Percentiles rank a stretch among this genome's conserved stretches.
Conservation (phyloP, 2,113 vertebrate species). For the Eurystomus gularis region DNA sequence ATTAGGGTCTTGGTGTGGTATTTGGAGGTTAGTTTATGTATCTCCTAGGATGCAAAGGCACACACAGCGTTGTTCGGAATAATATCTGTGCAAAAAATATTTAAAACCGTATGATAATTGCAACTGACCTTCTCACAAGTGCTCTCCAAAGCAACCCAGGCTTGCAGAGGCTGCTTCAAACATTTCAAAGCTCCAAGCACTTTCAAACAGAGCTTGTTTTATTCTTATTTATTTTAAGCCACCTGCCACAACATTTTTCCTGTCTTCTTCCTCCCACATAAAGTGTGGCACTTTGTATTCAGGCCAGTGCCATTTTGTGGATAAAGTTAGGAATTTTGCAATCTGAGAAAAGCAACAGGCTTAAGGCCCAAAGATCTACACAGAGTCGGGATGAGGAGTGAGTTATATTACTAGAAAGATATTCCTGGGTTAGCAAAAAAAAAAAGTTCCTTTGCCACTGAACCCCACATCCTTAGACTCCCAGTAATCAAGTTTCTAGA, state of each 20-base stretch:
- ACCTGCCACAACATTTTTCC: slow-evolving; percentile 58
- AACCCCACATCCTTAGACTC: neutral
- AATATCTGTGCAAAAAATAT: neutral
- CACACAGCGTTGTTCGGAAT: neutral
- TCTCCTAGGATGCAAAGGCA: slow-evolving; percentile 48
- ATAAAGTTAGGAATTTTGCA: neutral
- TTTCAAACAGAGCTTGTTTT: slow-evolving; percentile 1
- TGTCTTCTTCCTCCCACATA: slow-evolving; percentile 40
- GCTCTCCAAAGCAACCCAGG: neutral
- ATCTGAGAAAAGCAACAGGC: neutral
- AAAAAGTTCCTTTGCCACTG: neutral
- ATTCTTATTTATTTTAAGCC: slow-evolving; percentile 60
- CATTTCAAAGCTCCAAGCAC: neutral
- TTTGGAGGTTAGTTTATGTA: slow-evolving; percentile 1
- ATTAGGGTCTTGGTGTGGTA: neutral
- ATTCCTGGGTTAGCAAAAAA: neutral
- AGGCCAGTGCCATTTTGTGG: slow-evolving; percentile 46
- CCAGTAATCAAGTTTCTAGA: neutral
- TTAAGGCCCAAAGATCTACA: neutral
- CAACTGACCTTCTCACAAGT: neutral
- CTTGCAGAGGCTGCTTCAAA: neutral
- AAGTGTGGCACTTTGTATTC: slow-evolving; percentile 46
- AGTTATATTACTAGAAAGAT: neutral
- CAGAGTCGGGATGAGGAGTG: neutral
- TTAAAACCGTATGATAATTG: neutral